Base-by-base conservation (phyloP, 2,888 invertebrate species). In the Drosophila aldrichi region DNA sequence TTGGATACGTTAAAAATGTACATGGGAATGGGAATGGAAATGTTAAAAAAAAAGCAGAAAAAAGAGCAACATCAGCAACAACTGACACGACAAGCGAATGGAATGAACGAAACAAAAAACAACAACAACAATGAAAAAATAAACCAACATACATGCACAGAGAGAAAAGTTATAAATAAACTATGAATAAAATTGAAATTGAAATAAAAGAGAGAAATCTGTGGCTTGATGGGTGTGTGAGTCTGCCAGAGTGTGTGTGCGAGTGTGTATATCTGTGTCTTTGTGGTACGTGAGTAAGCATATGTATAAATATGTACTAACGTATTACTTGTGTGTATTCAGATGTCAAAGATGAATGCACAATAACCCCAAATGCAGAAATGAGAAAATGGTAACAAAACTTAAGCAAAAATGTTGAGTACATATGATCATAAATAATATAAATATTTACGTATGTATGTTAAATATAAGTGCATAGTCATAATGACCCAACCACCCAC, bases 141-240 rank as follows among this genome's bases (percentile, higher is more conserved):
- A 68, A 62, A 55, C 16, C 29, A 60, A 55, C 59, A 73, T 68
- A 64, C 68, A 74, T 44, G 66, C 60, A 61, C 56, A 56, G 82
- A 91, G 88, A 87, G 82, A 81, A 82, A 89, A 84, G 91, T 84
- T 91, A 91, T 89, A 91, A 91, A 91, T 91, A 91, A 90, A 91
- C 81, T 86, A 82, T 82, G 88, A 81, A 81, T 82, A 83, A 82
- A 80, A 57, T 59, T 67, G 34, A 46, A 70, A 72, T 75, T 57
- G 58, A 70, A 76, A 81, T 67, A 71, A 74, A 74, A 74, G 72
- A 85, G 88, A 79, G 80, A 75, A 82, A 77, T 82, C 73, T 74
- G 48, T 76, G 59, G 62, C 22, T 70, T 66, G 56, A 25, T 40
- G 43, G 41, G 3, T 43, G 32, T 36, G 46, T 40, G 60, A 48